phyloP scores from a whole-genome alignment of 2,888 invertebrate species.

The Saturnia pavonia region DNA sequence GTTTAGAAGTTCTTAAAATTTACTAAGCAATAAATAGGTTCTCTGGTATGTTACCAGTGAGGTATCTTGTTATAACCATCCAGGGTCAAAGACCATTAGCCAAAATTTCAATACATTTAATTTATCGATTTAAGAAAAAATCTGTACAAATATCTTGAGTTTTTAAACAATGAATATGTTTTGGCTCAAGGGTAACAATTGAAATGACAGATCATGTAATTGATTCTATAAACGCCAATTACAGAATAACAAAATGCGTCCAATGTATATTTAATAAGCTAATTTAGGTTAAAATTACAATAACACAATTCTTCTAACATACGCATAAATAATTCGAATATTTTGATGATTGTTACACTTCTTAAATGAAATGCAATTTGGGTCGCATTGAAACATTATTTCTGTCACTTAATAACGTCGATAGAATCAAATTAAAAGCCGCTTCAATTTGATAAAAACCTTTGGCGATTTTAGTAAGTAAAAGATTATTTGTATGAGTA shows the following conservation, averaged over 20 bases:
- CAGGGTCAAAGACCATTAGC: neutral
- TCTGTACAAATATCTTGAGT: neutral
- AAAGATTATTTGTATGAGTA: no score
- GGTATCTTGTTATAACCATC: neutral
- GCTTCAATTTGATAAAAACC: no score
- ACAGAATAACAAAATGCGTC: conserved; percentile 27
- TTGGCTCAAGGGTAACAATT: neutral
- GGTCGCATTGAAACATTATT: neutral
- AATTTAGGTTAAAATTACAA: conserved; percentile 26
- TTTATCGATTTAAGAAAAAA: neutral
- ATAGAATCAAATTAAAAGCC: neutral
- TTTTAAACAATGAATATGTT: neutral
- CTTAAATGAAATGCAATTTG: neutral
- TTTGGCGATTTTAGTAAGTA: neutral
- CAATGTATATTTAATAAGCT: conserved; percentile 26
- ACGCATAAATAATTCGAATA: neutral
- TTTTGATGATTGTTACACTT: neutral
- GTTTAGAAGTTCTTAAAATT: neutral
- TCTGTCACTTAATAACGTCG: neutral
- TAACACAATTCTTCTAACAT: neutral
- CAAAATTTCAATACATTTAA: neutral
- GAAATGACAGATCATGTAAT: neutral
- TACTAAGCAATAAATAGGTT: neutral
- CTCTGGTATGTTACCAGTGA: no score
- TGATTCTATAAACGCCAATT: conserved; percentile 5